A percentile compares a stretch with the other conserved stretches of the same genome.
phyloP scores from a whole-genome alignment of 2,797 vertebrate genomes.

The Enteromius anoplus region DNA sequence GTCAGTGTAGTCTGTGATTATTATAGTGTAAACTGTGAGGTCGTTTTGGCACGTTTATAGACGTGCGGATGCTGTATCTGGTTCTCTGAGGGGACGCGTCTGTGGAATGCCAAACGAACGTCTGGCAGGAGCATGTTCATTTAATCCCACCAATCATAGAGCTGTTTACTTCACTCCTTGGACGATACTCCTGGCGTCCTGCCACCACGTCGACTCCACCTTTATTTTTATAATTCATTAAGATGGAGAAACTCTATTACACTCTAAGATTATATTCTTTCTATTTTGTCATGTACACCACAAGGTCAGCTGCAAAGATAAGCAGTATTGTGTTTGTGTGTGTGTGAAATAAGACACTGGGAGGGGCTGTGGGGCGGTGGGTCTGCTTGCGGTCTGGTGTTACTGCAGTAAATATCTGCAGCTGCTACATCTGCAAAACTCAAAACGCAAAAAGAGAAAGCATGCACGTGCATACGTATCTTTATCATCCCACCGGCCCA shows the following conservation, averaged over 20 bases:
- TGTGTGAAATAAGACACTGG: conserved; percentile 62
- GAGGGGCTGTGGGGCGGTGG: conserved; percentile 53
- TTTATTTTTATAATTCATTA: conserved; percentile 37
- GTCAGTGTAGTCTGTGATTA: conserved; percentile 12
- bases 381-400: conserved; percentile 67
- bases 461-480: conserved; percentile 14
- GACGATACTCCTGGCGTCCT: conserved; percentile 11
- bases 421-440: conserved; percentile 77
- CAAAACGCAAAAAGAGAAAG: conserved; percentile 65
- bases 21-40: conserved; percentile 31
- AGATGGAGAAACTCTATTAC: neutral
- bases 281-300: conserved; percentile 70
- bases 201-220: conserved; percentile 24
- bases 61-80: conserved; percentile 33
- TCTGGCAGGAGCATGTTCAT: conserved; percentile 26
- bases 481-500: neutral
- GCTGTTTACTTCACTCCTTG: conserved; percentile 18
- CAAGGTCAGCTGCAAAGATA: conserved; percentile 78
- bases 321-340: conserved; percentile 68
- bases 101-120: conserved; percentile 36
- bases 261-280: conserved; percentile 8
- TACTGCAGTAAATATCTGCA: conserved; percentile 76
- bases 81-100: conserved; percentile 18
- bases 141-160: conserved; percentile 41
- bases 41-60: conserved; percentile 27